Base-by-base conservation (phyloP, 2,888 invertebrate genomes). In the Napeogenes inachia region DNA sequence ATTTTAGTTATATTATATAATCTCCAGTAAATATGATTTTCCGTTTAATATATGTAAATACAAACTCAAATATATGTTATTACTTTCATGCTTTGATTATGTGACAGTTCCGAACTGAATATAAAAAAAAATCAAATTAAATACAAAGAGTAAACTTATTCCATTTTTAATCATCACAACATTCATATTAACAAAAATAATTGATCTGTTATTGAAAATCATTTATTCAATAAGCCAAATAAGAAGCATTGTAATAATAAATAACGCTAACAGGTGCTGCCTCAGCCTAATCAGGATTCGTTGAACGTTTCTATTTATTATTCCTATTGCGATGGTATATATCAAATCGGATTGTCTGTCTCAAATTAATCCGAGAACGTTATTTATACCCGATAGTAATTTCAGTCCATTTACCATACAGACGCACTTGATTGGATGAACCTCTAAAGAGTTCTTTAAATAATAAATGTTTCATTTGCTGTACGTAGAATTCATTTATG, bases 301-400 rank as follows among this genome's bases (percentile, higher is more conserved):
- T 61, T 59, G 65, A 71, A 75, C 75, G 73, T 69, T 70, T 72
- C 76, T 72, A 75, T 76, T 81, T 77, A 72, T 75, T 79, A 81
- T 82, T 81, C 80, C 64, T 70, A 61, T 68, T 74, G 69, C 75
- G 78, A 69, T 68, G 69, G 73, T 78, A 78, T 78, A 80, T 79
- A 79, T 83, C 82, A 83, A 81, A 82, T 78, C 75, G 75, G 75
- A 73, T 77, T 73, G 78, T 75, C 77, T 76, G 78, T 79, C 79
- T 81, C 78, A 81, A 83, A 82, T 83, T 83, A 83, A 78, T 76
- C 79, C 54, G 64, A 65, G 59, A 60, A 56, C 46, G 55, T 56
- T 66, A 59, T 62, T 57, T 63, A 63, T 62, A 61, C 61, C 46
- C 50, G 59, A 61, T 66, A 61, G 57, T 56, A 59, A 66, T 53